Conservation (phyloP, 2,113 vertebrate species). For the Amblyopsis rosae region DNA sequence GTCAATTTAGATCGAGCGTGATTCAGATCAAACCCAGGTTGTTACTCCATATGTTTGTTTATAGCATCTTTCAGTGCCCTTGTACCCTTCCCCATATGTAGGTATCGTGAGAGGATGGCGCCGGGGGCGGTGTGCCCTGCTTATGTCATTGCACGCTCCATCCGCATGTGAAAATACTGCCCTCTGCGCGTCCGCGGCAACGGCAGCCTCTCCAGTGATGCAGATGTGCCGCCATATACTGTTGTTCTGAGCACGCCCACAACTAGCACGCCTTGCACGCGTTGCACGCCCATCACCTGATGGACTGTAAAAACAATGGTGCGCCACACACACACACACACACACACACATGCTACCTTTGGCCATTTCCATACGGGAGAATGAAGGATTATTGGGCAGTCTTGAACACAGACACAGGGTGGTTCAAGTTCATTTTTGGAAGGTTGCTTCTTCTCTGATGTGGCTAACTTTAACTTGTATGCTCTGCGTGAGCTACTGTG, state of each 20-base stretch:
- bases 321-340: not conserved
- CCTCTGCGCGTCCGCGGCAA: conserved; percentile 58
- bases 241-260: conserved; percentile 10
- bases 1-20: too few relatives aligned
- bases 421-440: not conserved
- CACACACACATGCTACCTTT: conserved; percentile 7
- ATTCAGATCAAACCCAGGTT: not conserved
- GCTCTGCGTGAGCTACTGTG: not conserved
- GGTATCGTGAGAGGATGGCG: conserved; percentile 34
- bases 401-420: too few relatives aligned
- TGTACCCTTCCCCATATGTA: conserved; percentile 66
- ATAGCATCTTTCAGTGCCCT: conserved; percentile 32
- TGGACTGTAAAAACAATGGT: not conserved
- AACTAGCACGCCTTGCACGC: conserved; percentile 4
- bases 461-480: not conserved
- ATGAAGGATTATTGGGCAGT: not conserved
- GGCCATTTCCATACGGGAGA: conserved; percentile 10
- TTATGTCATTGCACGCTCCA: conserved; percentile 70
- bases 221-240: conserved; percentile 11
- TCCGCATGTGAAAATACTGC: conserved; percentile 55
- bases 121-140: conserved; percentile 53
- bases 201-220: conserved; percentile 46
- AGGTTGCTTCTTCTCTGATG: not conserved
- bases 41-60: not conserved
- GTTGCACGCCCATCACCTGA: too few relatives aligned